These are phyloP conservation scores for Schizotus pectinicornis DNA, from an alignment of 2,888 invertebrate species.

Conservation along the genomic window DNA sequence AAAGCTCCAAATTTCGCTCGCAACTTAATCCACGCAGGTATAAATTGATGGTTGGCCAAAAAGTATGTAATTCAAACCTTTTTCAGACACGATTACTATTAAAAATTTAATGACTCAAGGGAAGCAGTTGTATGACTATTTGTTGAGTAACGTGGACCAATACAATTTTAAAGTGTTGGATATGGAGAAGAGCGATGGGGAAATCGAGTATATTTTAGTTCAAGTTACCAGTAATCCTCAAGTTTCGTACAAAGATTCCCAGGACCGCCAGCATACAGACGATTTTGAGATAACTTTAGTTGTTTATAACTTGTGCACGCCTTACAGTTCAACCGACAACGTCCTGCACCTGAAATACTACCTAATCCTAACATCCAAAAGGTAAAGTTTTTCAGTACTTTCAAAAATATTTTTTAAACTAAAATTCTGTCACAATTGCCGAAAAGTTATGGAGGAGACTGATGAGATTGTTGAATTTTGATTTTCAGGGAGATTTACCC, in stretches of 20 bases:
- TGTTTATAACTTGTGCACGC: slow-evolving; percentile 64
- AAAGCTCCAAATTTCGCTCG: slow-evolving; percentile 79
- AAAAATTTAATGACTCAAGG: slow-evolving; percentile 68
- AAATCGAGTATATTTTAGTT: slow-evolving; percentile 68
- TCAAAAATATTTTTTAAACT: no score
- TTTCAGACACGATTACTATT: slow-evolving; percentile 64
- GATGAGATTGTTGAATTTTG: no score
- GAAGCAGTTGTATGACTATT: slow-evolving; percentile 71
- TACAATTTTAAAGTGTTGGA: slow-evolving; percentile 72
- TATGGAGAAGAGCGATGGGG: slow-evolving; percentile 61
- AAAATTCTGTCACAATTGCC: no score
- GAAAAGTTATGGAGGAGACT: no score
- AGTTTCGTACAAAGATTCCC: slow-evolving; percentile 65
- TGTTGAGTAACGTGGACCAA: slow-evolving; percentile 69
- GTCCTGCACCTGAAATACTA: slow-evolving; percentile 65
- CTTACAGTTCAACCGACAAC: slow-evolving; percentile 49
- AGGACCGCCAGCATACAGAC: slow-evolving; percentile 66
- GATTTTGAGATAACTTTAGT: slow-evolving; percentile 73
- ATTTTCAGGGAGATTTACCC: slow-evolving; percentile 64
- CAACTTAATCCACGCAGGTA: slow-evolving; percentile 74
- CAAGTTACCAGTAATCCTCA: slow-evolving; percentile 65
- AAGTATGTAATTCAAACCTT: no score
- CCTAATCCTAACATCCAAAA: slow-evolving; percentile 65
- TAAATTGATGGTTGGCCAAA: background rate
- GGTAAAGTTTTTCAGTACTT: slow-evolving; percentile 52